A percentile compares a stretch with the other conserved stretches of the same genome.
These are phyloP conservation scores for Dasypolia templi DNA, from an alignment of 2,888 invertebrate genomes.

Conservation along the genomic window DNA sequence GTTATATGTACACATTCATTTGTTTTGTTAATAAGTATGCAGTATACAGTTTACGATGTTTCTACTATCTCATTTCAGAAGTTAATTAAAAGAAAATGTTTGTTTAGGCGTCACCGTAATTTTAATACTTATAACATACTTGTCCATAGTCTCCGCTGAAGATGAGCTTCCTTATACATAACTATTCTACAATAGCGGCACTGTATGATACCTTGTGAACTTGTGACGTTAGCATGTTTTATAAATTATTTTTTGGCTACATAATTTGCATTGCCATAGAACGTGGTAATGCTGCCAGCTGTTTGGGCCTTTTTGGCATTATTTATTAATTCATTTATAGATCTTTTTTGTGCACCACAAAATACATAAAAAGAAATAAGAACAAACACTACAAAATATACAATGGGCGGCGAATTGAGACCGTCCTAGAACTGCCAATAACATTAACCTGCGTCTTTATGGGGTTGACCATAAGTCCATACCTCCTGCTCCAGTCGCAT, in stretches of 20 bases:
- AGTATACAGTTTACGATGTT: constrained; percentile 34
- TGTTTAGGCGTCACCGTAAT: neutral
- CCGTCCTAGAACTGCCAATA: too few species aligned
- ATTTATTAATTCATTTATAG: too few species aligned
- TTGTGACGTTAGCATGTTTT: neutral
- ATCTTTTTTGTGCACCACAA: too few species aligned
- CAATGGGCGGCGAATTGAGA: too few species aligned
- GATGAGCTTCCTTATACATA: neutral
- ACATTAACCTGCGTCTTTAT: too few species aligned
- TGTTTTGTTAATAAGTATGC: constrained; percentile 32
- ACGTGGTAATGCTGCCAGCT: neutral
- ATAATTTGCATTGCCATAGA: neutral
- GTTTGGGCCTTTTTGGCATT: neutral
- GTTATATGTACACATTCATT: constrained; percentile 20
- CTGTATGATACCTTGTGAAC: neutral
- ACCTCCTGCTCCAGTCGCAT: too few species aligned
- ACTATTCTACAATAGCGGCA: neutral
- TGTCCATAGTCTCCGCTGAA: neutral
- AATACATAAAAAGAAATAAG: too few species aligned
- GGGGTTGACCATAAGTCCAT: too few species aligned
- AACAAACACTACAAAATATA: too few species aligned
- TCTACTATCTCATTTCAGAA: constrained; percentile 21
- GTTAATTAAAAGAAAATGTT: constrained; percentile 24
- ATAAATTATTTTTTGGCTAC: neutral
- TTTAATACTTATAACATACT: constrained; percentile 16